Percentiles rank a stretch among this genome's conserved stretches.
phyloP scores from a whole-genome alignment of 2,888 invertebrate genomes.

The Cheilosia scutellata region DNA sequence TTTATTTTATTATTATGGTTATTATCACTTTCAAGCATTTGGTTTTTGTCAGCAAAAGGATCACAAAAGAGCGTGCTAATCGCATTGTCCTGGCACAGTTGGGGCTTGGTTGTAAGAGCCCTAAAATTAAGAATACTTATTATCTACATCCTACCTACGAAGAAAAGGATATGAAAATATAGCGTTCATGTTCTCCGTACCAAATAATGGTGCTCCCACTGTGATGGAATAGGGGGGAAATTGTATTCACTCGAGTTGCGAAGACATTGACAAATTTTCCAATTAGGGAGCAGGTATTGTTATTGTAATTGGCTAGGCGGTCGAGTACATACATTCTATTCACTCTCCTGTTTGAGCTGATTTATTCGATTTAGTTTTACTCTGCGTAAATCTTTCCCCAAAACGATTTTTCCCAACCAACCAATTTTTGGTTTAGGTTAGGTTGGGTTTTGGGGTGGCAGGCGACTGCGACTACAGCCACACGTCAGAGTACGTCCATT shows the following conservation, averaged over 20 bases:
- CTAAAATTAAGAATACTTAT: conserved; percentile 67
- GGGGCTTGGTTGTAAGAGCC: conserved; percentile 10
- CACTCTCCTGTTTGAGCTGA: too few relatives aligned
- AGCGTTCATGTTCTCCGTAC: conserved; percentile 8
- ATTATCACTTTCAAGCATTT: conserved; percentile 59
- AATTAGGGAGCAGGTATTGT: neutral
- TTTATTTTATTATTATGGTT: conserved; percentile 57
- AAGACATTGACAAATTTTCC: neutral
- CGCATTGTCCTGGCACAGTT: conserved; percentile 29
- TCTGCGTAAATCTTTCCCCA: too few relatives aligned
- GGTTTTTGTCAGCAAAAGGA: conserved; percentile 66
- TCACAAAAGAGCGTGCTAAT: conserved; percentile 57
- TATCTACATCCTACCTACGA: conserved; percentile 19
- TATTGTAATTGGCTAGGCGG: too few relatives aligned
- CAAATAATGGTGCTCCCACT: conserved; percentile 25
- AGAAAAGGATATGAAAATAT: conserved; percentile 21
- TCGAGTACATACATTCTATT: too few relatives aligned
- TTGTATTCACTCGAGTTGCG: neutral
- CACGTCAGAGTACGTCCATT: too few relatives aligned
- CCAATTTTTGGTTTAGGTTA: too few relatives aligned
- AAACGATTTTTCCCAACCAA: too few relatives aligned
- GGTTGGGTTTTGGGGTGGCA: too few relatives aligned
- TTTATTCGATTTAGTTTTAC: too few relatives aligned
- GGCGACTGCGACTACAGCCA: too few relatives aligned
- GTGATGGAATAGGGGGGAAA: neutral